A percentile compares a stretch with the other conserved stretches of the same genome.
Conservation (phyloP, 2,888 invertebrate species). For the Beris chalybata region DNA sequence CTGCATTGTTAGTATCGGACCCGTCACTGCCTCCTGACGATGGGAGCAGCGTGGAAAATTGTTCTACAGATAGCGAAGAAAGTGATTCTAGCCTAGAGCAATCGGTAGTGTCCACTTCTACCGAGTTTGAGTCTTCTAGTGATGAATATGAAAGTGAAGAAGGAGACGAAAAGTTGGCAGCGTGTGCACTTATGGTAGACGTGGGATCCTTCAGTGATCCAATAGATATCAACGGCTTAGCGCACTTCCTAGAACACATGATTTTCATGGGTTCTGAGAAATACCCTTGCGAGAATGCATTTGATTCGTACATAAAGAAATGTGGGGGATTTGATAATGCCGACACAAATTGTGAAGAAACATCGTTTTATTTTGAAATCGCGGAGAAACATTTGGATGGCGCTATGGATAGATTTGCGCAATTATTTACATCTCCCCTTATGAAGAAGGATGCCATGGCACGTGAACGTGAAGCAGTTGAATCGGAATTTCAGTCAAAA, state of each 20-base stretch:
- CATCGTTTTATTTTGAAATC: constrained; percentile 87
- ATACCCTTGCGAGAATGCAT: constrained; percentile 83
- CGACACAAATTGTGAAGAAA: constrained; percentile 83
- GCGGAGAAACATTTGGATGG: constrained; percentile 75
- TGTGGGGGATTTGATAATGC: constrained; percentile 87
- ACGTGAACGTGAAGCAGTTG: constrained; percentile 83
- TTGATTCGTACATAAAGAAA: constrained; percentile 78
- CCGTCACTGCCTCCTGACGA: constrained; percentile 52
- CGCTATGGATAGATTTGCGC: constrained; percentile 83
- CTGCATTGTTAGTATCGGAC: constrained; percentile 73
- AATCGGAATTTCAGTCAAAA: constrained; percentile 86
- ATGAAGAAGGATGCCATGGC: constrained; percentile 84
- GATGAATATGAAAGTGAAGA: constrained; percentile 34
- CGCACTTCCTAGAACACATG: constrained; percentile 89
- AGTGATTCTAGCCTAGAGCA: constrained; percentile 35
- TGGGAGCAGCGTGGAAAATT: neutral
- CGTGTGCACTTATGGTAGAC: constrained; percentile 73
- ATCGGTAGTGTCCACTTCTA: constrained; percentile 41
- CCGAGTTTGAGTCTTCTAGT: constrained; percentile 13
- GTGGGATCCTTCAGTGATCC: constrained; percentile 83
- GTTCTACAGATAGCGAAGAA: neutral
- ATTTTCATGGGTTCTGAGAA: constrained; percentile 92
- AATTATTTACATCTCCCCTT: constrained; percentile 84
- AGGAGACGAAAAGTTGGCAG: constrained; percentile 61
- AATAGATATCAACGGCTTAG: constrained; percentile 72